These are phyloP conservation scores for Pseudochromis fuscus DNA, from an alignment of 2,797 vertebrate genomes.

Conservation along the genomic window DNA sequence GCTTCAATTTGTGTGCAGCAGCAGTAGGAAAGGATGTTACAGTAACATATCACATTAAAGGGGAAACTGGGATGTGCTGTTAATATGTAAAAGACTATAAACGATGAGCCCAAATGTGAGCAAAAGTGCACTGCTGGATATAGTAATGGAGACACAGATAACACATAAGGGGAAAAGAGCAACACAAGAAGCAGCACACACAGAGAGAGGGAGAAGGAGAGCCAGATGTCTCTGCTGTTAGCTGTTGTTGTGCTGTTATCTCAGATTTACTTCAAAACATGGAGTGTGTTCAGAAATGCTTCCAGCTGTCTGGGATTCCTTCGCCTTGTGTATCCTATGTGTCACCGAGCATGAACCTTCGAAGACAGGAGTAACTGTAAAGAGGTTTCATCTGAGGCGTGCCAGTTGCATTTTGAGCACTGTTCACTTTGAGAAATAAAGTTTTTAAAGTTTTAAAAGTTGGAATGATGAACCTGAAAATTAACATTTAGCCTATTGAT, in stretches of 20 bases:
- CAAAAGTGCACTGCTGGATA: background rate
- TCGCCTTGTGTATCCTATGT: slow-evolving; percentile 23
- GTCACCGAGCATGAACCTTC: slow-evolving; percentile 47
- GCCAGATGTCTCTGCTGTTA: slow-evolving; percentile 50
- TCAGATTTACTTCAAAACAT: slow-evolving; percentile 58
- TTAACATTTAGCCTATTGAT: too few species aligned
- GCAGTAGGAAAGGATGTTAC: too few species aligned
- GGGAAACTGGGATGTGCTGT: rapidly evolving
- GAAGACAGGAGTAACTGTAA: slow-evolving; percentile 30
- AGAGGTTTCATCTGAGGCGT: slow-evolving; percentile 28
- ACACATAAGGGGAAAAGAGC: background rate
- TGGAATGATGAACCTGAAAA: too few species aligned
- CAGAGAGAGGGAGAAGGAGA: background rate
- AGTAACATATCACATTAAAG: background rate
- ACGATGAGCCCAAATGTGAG: background rate
- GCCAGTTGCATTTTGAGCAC: slow-evolving; percentile 7
- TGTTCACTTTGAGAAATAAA: background rate
- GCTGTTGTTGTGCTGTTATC: slow-evolving; percentile 27
- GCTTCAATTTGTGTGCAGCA: background rate
- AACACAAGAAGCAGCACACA: slow-evolving; percentile 10
- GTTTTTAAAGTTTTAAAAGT: background rate
- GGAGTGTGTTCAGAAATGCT: slow-evolving; percentile 33
- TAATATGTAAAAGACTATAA: background rate
- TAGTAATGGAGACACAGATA: slow-evolving; percentile 7
- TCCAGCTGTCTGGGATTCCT: slow-evolving; percentile 49